Percentiles rank a stretch among this genome's conserved stretches.
Conservation (phyloP, 2,888 invertebrate genomes). For the Drosophila prostipennis region DNA sequence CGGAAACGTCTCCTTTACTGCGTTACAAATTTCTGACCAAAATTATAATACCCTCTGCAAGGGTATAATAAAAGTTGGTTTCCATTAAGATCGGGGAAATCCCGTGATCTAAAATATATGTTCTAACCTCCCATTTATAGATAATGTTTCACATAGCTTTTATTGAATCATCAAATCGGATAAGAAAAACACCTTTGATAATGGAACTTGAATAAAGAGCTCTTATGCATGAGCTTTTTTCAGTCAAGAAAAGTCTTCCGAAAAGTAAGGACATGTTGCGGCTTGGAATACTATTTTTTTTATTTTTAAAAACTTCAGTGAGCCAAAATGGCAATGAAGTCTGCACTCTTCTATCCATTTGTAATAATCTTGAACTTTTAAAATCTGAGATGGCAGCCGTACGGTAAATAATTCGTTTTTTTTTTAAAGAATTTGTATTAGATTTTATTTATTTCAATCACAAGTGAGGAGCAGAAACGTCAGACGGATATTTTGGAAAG, state of each 20-base stretch:
- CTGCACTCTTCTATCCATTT: background rate
- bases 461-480: background rate
- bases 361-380: background rate
- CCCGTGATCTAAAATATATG: no score
- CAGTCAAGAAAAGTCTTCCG: background rate
- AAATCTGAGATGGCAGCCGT: background rate
- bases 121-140: no score
- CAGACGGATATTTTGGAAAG: background rate
- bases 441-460: background rate
- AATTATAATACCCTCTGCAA: no score
- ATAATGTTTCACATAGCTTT: no score
- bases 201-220: background rate
- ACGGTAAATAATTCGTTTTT: background rate
- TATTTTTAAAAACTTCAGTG: background rate
- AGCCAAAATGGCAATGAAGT: slow-evolving; percentile 1
- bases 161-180: background rate
- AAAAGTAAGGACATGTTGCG: background rate
- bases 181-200: background rate
- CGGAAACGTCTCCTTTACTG: no score
- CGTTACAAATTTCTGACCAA: no score
- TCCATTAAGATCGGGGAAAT: no score
- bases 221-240: background rate
- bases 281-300: background rate
- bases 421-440: no score
- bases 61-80: no score